Conservation (phyloP, 2,888 invertebrate species). For the Gastrophysa polygoni region DNA sequence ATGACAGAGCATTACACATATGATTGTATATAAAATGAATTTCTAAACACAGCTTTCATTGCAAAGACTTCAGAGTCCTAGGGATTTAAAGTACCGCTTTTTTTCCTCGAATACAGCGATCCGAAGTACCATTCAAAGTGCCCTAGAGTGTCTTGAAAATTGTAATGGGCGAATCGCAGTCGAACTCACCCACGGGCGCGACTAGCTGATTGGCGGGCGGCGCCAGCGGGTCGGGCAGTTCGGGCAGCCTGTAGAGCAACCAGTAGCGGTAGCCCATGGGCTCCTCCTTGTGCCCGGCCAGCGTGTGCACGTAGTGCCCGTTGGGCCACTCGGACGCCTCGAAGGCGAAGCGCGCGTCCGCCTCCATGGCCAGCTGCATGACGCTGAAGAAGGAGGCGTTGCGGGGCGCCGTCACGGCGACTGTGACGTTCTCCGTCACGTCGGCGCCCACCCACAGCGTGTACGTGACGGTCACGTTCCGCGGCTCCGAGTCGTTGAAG, state of each 20-base stretch:
- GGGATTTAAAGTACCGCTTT: too few relatives aligned
- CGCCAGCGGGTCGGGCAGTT: constrained; percentile 77
- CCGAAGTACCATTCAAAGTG: too few relatives aligned
- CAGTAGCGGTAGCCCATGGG: constrained; percentile 89
- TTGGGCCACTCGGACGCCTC: constrained; percentile 88
- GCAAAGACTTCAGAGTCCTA: too few relatives aligned
- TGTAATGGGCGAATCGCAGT: too few relatives aligned
- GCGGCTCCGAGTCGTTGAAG: constrained; percentile 66
- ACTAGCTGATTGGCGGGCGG: constrained; percentile 88
- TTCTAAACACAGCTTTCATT: too few relatives aligned
- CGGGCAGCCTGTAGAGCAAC: constrained; percentile 82
- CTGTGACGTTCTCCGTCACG: constrained; percentile 79
- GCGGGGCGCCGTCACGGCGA: constrained; percentile 76
- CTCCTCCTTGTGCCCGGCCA: constrained; percentile 79
- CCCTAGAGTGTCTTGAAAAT: background rate
- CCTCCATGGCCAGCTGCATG: constrained; percentile 84
- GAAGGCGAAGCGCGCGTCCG: constrained; percentile 68
- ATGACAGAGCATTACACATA: too few relatives aligned
- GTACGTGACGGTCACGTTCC: constrained; percentile 81
- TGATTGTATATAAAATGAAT: too few relatives aligned
- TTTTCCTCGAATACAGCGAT: too few relatives aligned
- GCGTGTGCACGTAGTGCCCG: constrained; percentile 88
- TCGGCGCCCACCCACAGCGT: constrained; percentile 89
- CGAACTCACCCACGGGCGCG: constrained; percentile 84
- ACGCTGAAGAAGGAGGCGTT: constrained; percentile 66